phyloP scores from a whole-genome alignment of 1,140 invertebrate species.

The Monochamus saltuarius region DNA sequence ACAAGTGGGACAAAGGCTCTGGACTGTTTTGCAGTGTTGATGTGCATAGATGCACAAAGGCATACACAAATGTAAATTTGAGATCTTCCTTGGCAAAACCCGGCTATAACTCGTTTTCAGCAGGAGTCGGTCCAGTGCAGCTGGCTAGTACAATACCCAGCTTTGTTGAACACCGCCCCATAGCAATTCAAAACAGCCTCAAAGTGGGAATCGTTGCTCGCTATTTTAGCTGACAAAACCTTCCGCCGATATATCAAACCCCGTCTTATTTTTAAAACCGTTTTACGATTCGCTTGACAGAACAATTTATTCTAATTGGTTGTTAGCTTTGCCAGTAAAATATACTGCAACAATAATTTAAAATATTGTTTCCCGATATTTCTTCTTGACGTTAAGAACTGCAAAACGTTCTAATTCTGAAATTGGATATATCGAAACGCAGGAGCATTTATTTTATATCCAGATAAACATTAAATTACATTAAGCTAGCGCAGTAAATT shows the following conservation, averaged over 20 bases:
- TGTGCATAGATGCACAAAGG: too few species aligned
- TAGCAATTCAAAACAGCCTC: conserved; percentile 40
- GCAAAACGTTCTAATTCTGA: too few species aligned
- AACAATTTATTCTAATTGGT: conserved; percentile 45
- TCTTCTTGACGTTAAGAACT: too few species aligned
- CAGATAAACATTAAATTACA: too few species aligned
- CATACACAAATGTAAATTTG: conserved; percentile 16
- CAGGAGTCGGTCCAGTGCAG: conserved; percentile 32
- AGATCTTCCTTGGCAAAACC: conserved; percentile 21
- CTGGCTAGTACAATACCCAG: conserved; percentile 37
- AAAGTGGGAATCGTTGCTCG: conserved; percentile 40
- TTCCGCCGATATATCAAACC: conserved; percentile 41
- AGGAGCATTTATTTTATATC: too few species aligned
- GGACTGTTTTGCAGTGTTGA: conserved; percentile 4
- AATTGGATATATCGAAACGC: too few species aligned
- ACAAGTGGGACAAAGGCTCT: neutral
- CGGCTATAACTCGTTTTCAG: conserved; percentile 33
- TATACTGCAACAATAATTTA: conserved; percentile 14
- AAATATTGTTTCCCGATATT: conserved; percentile 1
- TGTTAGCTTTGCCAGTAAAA: conserved; percentile 19
- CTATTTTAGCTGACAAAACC: conserved; percentile 47
- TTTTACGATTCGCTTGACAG: conserved; percentile 34
- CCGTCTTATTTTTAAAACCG: conserved; percentile 44
- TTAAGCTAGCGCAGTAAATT: too few species aligned
- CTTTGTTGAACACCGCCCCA: conserved; percentile 37